phyloP scores from a whole-genome alignment of 2,113 vertebrate species.

The Caranx melampygus region DNA sequence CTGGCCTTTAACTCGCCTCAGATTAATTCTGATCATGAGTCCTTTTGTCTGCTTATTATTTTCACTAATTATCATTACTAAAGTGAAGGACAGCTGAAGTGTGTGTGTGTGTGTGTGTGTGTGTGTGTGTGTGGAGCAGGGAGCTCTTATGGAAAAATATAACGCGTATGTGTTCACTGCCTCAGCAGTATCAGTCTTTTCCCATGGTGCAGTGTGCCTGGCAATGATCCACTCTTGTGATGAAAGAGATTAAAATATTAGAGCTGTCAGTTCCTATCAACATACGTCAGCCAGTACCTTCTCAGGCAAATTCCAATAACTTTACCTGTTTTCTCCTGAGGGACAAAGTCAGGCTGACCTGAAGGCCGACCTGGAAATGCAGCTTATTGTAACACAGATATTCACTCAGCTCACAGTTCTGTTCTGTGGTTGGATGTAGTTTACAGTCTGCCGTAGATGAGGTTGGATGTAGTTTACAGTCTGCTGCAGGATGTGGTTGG shows the following conservation, averaged over 20 bases:
- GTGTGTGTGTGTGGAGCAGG: background rate
- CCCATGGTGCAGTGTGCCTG: background rate
- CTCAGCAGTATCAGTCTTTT: background rate
- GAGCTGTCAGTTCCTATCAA: background rate
- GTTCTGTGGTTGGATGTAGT: no score
- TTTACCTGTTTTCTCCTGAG: background rate
- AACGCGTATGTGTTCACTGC: background rate
- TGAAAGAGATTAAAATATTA: background rate
- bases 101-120: slow-evolving; percentile 10
- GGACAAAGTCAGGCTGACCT: background rate
- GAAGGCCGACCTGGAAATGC: no score
- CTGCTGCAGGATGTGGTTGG: no score
- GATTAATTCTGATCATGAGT: slow-evolving; percentile 42
- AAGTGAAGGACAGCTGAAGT: slow-evolving; percentile 39
- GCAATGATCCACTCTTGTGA: background rate
- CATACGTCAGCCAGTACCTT: background rate
- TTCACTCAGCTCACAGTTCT: slow-evolving; percentile 22
- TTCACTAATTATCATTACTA: slow-evolving; percentile 22
- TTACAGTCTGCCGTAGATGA: no score
- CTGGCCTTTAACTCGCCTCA: slow-evolving; percentile 33
- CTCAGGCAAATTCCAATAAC: background rate
- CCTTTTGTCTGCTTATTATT: slow-evolving; percentile 43
- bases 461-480: no score
- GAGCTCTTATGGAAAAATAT: background rate
- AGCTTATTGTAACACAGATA: background rate